A percentile compares a stretch with the other conserved stretches of the same genome.
phyloP scores from a whole-genome alignment of 1,140 invertebrate genomes.

The Pseudomyrmex concolor region DNA sequence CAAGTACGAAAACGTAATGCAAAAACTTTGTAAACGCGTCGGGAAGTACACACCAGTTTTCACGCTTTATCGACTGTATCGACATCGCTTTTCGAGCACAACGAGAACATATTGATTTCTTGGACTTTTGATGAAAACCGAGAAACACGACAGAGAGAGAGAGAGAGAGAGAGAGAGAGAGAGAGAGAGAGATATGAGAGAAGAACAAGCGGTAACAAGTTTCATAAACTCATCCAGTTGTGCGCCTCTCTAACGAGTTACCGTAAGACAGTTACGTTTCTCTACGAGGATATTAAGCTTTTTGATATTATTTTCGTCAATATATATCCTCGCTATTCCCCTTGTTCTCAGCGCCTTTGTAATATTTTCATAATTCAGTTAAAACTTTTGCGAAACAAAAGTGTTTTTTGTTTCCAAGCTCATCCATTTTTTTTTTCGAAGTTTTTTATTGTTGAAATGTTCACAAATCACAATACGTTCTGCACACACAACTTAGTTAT shows the following conservation, averaged over 20 bases:
- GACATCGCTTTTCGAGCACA: slow-evolving; percentile 43
- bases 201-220: slow-evolving; percentile 6
- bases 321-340: slow-evolving; percentile 23
- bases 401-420: neutral
- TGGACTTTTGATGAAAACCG: neutral
- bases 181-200: neutral
- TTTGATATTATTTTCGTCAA: slow-evolving; percentile 47
- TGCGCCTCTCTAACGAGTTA: neutral
- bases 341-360: neutral
- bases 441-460: neutral
- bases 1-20: slow-evolving; percentile 12
- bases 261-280: slow-evolving; percentile 1
- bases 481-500: neutral
- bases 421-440: neutral
- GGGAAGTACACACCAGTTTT: slow-evolving; percentile 37
- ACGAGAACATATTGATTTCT: slow-evolving; percentile 59
- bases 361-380: too few species aligned
- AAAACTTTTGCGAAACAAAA: neutral
- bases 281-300: slow-evolving; percentile 6
- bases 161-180: neutral
- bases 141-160: neutral
- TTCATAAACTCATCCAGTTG: slow-evolving; percentile 23
- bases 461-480: neutral
- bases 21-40: slow-evolving; percentile 51
- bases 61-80: slow-evolving; percentile 56